These are phyloP conservation scores for Drosophila mayri DNA, from an alignment of 1,140 invertebrate species.

Conservation along the genomic window DNA sequence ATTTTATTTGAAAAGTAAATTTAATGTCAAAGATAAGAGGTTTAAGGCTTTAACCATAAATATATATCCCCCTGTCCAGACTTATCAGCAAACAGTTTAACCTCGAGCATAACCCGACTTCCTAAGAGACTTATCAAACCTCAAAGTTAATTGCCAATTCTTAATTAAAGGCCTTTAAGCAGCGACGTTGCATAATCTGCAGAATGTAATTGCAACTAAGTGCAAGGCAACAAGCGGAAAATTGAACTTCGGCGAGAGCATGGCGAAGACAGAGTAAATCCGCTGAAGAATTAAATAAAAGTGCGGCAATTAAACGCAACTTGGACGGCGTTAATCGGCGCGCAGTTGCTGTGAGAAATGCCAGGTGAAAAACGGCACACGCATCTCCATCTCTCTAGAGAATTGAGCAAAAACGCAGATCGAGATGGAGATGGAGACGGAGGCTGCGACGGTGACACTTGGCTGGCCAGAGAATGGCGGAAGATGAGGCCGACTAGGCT, in stretches of 20 bases:
- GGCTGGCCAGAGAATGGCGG: conserved; percentile 54
- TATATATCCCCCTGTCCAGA: conserved; percentile 6
- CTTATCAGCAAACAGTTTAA: conserved; percentile 36
- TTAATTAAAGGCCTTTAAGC: conserved; percentile 50
- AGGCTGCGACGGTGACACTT: conserved; percentile 58
- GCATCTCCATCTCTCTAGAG: conserved; percentile 50
- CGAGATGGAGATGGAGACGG: conserved; percentile 12
- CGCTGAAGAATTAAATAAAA: conserved; percentile 74
- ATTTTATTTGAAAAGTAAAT: neutral
- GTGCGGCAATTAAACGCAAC: conserved; percentile 77
- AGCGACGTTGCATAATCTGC: conserved; percentile 40
- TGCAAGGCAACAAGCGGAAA: conserved; percentile 53
- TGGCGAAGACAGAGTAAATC: conserved; percentile 34
- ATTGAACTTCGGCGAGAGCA: conserved; percentile 41
- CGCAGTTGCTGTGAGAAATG: conserved; percentile 36
- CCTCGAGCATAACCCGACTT: conserved; percentile 21
- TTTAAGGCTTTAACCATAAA: neutral
- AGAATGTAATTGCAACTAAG: conserved; percentile 40
- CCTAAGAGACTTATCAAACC: conserved; percentile 31
- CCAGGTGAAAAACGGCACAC: conserved; percentile 43
- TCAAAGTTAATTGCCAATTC: conserved; percentile 45
- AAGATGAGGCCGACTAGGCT: conserved; percentile 70
- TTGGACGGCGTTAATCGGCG: conserved; percentile 64
- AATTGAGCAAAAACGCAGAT: conserved; percentile 8
- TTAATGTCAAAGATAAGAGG: neutral